A percentile compares a stretch with the other conserved stretches of the same genome.
Conservation (phyloP, 2,888 invertebrate species). For the Monopis laevigella region DNA sequence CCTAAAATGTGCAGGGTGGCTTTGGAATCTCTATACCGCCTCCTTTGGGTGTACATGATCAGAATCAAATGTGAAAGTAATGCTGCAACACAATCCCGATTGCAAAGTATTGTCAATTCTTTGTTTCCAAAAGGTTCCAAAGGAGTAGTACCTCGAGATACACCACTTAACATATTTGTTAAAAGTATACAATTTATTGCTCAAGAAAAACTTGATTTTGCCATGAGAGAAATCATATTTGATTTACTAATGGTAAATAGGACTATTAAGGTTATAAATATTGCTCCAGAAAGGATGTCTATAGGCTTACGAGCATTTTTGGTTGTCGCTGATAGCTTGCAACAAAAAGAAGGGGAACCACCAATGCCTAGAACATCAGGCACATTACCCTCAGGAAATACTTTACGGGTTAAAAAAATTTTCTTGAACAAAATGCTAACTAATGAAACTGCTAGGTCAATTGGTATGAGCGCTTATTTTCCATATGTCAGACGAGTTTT, state of each 20-base stretch:
- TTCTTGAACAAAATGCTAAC: slow-evolving; percentile 96
- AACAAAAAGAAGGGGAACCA: slow-evolving; percentile 99
- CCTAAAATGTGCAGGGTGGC: slow-evolving; percentile 98
- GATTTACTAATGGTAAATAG: slow-evolving; percentile 96
- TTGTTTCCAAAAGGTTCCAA: slow-evolving; percentile 95
- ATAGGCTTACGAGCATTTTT: slow-evolving; percentile 97
- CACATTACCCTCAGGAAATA: slow-evolving; percentile 94
- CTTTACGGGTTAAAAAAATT: slow-evolving; percentile 93
- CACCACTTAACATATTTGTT: slow-evolving; percentile 98
- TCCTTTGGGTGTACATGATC: slow-evolving; percentile 99
- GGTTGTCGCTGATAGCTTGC: slow-evolving; percentile 97
- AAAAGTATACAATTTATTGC: slow-evolving; percentile 99
- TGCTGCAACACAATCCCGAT: slow-evolving; percentile 94
- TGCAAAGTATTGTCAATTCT: slow-evolving; percentile 97
- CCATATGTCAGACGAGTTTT: slow-evolving; percentile 95
- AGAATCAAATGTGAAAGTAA: slow-evolving; percentile 99
- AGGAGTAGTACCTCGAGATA: slow-evolving; percentile 96
- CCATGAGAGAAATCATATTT: slow-evolving; percentile 99
- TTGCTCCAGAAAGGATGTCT: slow-evolving; percentile 97
- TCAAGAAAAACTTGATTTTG: slow-evolving; percentile 97
- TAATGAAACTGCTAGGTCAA: slow-evolving; percentile 94
- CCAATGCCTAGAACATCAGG: slow-evolving; percentile 98
- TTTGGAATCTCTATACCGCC: slow-evolving; percentile 85
- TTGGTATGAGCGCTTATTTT: slow-evolving; percentile 97
- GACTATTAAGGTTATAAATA: slow-evolving; percentile 84